These are phyloP conservation scores for Pachliopta kotzebuea DNA, from an alignment of 2,888 invertebrate species.

Conservation along the genomic window DNA sequence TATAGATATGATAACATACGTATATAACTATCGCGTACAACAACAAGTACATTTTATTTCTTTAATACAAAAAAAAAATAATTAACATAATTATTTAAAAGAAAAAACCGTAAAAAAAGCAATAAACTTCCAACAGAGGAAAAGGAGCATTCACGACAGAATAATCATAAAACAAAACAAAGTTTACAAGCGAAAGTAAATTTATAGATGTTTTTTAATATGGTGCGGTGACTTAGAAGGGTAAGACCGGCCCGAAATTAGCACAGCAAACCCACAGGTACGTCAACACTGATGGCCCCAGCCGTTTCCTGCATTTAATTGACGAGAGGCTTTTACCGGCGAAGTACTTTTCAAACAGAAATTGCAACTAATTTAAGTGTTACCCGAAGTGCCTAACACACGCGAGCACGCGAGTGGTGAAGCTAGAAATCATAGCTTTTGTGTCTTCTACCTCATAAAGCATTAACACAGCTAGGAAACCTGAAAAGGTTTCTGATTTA, in stretches of 20 bases:
- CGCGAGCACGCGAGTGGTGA: constrained; percentile 70
- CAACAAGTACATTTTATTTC: too few relatives aligned
- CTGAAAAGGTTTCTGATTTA: too few relatives aligned
- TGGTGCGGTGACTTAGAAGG: not conserved
- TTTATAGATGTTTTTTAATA: not conserved
- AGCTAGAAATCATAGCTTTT: constrained; percentile 37
- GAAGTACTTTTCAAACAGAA: constrained; percentile 68
- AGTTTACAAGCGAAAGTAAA: too few relatives aligned
- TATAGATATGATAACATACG: too few relatives aligned
- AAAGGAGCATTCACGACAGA: too few relatives aligned
- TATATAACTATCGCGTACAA: too few relatives aligned
- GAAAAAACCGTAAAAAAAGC: too few relatives aligned
- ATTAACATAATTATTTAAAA: too few relatives aligned
- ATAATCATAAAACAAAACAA: too few relatives aligned
- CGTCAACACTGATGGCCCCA: constrained; percentile 59
- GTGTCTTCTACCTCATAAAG: too few relatives aligned
- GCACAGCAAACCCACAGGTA: constrained; percentile 39
- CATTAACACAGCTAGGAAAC: not conserved
- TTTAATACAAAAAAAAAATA: too few relatives aligned
- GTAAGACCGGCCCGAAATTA: constrained; percentile 30
- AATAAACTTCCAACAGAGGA: too few relatives aligned
- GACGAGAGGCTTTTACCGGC: constrained; percentile 61
- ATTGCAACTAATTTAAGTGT: constrained; percentile 78
- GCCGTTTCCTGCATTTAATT: constrained; percentile 64
- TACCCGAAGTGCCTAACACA: constrained; percentile 66